phyloP scores from a whole-genome alignment of 2,888 invertebrate species.

The Metallyticus violacea region DNA sequence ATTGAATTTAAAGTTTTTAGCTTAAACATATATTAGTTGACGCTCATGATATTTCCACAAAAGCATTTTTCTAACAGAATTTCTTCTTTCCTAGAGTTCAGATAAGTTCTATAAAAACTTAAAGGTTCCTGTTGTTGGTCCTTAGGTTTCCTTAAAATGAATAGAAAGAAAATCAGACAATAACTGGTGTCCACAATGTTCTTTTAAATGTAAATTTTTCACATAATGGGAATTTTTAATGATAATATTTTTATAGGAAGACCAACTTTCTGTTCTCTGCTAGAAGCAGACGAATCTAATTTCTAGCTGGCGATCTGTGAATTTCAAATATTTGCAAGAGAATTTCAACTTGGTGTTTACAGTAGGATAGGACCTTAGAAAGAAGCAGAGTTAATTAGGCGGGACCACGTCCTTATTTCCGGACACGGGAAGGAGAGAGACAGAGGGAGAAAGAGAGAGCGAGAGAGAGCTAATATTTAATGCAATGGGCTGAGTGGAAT shows the following conservation, averaged over 20 bases:
- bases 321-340: neutral
- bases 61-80: too few relatives aligned
- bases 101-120: too few relatives aligned
- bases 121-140: neutral
- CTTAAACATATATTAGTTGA: too few relatives aligned
- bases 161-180: too few relatives aligned
- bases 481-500: too few relatives aligned
- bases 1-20: too few relatives aligned
- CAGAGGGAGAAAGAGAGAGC: too few relatives aligned
- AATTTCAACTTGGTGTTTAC: neutral
- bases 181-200: neutral
- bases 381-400: neutral
- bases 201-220: neutral
- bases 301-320: neutral
- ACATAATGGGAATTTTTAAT: neutral
- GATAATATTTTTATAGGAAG: neutral
- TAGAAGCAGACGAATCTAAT: neutral
- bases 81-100: too few relatives aligned
- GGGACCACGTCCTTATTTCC: neutral
- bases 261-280: neutral
- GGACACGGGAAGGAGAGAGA: neutral
- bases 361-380: neutral
- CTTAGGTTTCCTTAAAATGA: neutral
- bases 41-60: too few relatives aligned
- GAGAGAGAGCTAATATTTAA: neutral